A percentile compares a stretch with the other conserved stretches of the same genome.
Evolutionary conservation across 2,113 vertebrate genomes (phyloP).

Genomic region (Montifringilla adamsi): DNA sequence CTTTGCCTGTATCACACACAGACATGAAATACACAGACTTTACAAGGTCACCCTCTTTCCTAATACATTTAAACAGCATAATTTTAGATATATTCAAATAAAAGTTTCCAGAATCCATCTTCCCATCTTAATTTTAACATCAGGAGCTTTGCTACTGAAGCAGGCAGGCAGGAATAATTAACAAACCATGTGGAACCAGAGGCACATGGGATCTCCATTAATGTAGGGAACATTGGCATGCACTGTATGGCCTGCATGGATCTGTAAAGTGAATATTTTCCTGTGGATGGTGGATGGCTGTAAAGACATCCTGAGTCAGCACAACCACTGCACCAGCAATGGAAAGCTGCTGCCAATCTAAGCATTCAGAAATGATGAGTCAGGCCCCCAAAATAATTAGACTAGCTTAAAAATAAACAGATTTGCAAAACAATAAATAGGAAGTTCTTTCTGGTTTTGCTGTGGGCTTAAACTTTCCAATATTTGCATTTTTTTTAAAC

Average conservation of each 20-base stretch:
- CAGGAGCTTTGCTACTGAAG: background rate
- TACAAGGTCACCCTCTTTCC: background rate
- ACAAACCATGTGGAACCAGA: background rate
- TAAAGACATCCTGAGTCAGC: conserved; percentile 41
- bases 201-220: conserved; percentile 5
- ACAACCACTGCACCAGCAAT: background rate
- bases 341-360: background rate
- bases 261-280: conserved; percentile 4
- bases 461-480: background rate
- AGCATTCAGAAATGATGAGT: conserved; percentile 24
- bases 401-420: conserved; percentile 5
- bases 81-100: background rate
- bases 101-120: background rate
- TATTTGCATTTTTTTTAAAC: background rate
- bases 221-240: background rate
- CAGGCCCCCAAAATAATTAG: background rate
- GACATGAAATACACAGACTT: background rate
- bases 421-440: conserved; percentile 37
- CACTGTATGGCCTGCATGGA: background rate
- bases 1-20: background rate
- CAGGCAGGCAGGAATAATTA: background rate
- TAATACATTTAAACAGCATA: background rate
- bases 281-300: background rate
- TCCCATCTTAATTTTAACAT: background rate
- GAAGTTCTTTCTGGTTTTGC: background rate